A percentile compares a stretch with the other conserved stretches of the same genome.
phyloP scores from a whole-genome alignment of 2,888 invertebrate species.

The Allolobophora icterica region DNA sequence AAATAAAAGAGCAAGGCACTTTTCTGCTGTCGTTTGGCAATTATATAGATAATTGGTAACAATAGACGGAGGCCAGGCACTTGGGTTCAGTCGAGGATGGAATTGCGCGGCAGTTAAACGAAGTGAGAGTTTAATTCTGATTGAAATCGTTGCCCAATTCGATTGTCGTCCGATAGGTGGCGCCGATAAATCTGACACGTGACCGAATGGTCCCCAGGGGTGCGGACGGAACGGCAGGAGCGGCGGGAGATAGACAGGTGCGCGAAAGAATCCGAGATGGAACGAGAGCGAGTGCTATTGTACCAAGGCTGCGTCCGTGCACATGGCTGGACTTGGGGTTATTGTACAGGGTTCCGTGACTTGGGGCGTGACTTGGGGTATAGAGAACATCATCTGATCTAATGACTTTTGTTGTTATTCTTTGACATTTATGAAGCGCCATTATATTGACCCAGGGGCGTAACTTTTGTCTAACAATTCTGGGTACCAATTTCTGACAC shows the following conservation, averaged over 20 bases:
- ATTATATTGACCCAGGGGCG: too few relatives aligned
- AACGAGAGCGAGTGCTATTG: too few relatives aligned
- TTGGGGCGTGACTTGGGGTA: too few relatives aligned
- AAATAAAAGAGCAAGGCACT: background rate
- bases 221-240: background rate
- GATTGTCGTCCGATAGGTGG: background rate
- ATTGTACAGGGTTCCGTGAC: too few relatives aligned
- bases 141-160: background rate
- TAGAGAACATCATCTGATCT: too few relatives aligned
- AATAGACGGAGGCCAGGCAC: background rate
- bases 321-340: too few relatives aligned
- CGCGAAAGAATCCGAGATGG: background rate
- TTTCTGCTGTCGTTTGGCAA: background rate
- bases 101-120: background rate
- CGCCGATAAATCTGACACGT: background rate
- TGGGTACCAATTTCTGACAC: too few relatives aligned
- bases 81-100: background rate
- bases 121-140: background rate
- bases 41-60: conserved; percentile 17
- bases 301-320: too few relatives aligned
- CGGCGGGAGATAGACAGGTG: background rate
- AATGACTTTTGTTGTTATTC: too few relatives aligned
- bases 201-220: background rate
- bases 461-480: too few relatives aligned
- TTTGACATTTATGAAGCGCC: too few relatives aligned